Evolutionary conservation across 1,140 invertebrate genomes (phyloP), one percentile per base, ranked within the genome.

Genomic region (Trichogramma pretiosum): DNA sequence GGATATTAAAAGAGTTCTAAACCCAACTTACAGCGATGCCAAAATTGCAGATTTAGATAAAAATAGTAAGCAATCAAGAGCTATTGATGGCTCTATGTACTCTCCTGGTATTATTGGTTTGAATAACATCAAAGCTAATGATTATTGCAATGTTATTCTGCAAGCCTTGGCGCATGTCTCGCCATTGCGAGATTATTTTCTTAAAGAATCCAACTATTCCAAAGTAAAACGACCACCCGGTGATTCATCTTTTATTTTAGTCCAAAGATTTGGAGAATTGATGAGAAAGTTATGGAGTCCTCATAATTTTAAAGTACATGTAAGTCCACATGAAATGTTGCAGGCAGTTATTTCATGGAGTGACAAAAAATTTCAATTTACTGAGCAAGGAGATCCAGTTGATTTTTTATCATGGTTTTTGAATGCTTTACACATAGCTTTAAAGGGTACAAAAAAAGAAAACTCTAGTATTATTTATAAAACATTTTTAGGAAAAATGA

Each of bases 301-400:
- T 0, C 74, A 93, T 47, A 98, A 98, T 65, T 99, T 99, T 63
- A 99, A 99, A 74, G 90, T 94, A 4, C 97, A 99, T 65, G 97
- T 99, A 2, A 98, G 93, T 41, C 97, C 97, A 0, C 97, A 99
- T 70, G 97, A 99, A 77, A 99, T 99, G 96, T 73, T 99, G 13
- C 97, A 99, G 72, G 93, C 97, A 24, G 94, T 99, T 23, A 95
- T 99, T 1, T 72, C 98, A 7, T 98, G 93, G 85, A 97, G 93
- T 59, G 90, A 93, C 66, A 99, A 99, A 63, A 82, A 84, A 57
- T 99, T 98, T 67, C 95, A 99, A 65, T 97, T 99, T 64, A 99
- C 93, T 2, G 83, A 95, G 64, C 97, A 99, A 80, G 93, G 93
- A 60, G 95, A 99, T 77, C 91, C 95, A 4, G 87, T 98, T 42